Percentiles rank a stretch among this genome's conserved stretches.
Conservation (phyloP, 23 tunicate species). For the Ciona savignyi region DNA sequence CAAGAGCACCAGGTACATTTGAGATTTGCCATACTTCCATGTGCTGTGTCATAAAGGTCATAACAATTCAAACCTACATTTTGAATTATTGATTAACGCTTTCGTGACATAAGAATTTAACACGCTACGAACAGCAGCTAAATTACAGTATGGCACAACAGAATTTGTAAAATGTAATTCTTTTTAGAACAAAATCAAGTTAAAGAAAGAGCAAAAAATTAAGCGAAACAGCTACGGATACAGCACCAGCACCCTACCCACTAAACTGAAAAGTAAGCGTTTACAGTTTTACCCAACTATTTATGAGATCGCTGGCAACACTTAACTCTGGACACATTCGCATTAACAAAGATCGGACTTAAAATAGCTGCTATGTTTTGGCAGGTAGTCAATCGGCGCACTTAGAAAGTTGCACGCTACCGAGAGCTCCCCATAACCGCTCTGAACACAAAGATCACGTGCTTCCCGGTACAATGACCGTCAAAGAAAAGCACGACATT, state of each 20-base stretch:
- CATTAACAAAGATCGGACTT: too few species aligned
- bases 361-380: background rate
- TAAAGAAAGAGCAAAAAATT: conserved; percentile 25
- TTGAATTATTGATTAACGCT: too few species aligned
- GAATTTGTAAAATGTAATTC: too few species aligned
- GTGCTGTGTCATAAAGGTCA: too few species aligned
- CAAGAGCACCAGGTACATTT: conserved; percentile 28
- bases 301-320: too few species aligned
- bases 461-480: background rate
- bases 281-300: too few species aligned
- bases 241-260: background rate
- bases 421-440: conserved; percentile 23
- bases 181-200: conserved; percentile 27
- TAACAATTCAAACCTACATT: too few species aligned
- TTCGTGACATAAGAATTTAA: too few species aligned
- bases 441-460: background rate
- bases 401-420: conserved; percentile 30
- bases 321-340: too few species aligned
- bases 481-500: conserved; percentile 34
- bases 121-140: too few species aligned
- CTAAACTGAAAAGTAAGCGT: background rate
- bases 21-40: too few species aligned
- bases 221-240: conserved; percentile 37
- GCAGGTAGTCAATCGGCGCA: conserved; percentile 1
- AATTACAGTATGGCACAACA: too few species aligned